Evolutionary conservation across 2,888 invertebrate species (phyloP).

Genomic region (Andrena trimmerana): DNA sequence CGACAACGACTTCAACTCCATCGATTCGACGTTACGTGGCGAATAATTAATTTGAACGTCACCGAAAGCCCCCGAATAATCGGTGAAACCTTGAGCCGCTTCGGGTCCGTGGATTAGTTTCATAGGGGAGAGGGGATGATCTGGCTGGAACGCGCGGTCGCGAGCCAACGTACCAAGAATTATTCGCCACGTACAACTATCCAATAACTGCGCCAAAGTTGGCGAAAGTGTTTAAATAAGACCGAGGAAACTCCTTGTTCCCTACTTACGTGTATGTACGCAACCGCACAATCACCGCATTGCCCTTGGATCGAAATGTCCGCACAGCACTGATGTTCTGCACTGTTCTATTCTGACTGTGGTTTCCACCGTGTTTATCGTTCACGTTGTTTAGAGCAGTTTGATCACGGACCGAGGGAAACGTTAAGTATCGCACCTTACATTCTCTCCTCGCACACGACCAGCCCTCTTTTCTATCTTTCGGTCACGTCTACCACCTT

Average conservation of each 20-base stretch:
- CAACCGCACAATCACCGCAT: constrained; percentile 70
- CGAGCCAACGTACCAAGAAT: not conserved
- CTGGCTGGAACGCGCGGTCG: not conserved
- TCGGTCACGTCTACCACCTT: constrained; percentile 6
- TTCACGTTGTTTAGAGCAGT: constrained; percentile 49
- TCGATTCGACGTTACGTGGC: constrained; percentile 31
- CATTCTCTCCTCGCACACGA: constrained; percentile 16
- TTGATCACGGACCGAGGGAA: constrained; percentile 26
- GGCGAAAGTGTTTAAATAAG: constrained; percentile 23
- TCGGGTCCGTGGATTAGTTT: no score
- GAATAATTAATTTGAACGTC: constrained; percentile 26
- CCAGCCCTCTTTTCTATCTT: not conserved
- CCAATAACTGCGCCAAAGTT: constrained; percentile 8
- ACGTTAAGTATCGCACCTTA: constrained; percentile 53
- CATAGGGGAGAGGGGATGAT: not conserved
- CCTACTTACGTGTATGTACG: constrained; percentile 54
- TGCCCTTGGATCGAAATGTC: constrained; percentile 75
- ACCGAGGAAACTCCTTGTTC: constrained; percentile 15
- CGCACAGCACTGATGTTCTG: constrained; percentile 81
- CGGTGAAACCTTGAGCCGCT: not conserved
- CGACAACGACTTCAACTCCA: constrained; percentile 6
- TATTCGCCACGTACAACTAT: constrained; percentile 39
- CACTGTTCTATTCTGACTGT: constrained; percentile 52
- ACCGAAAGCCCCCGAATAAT: not conserved
- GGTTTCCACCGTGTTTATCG: constrained; percentile 45